Evolutionary conservation across 2,113 vertebrate genomes (phyloP), one percentile per base, ranked within the genome.

Genomic region (Sinocyclocheilus anshuiensis): DNA sequence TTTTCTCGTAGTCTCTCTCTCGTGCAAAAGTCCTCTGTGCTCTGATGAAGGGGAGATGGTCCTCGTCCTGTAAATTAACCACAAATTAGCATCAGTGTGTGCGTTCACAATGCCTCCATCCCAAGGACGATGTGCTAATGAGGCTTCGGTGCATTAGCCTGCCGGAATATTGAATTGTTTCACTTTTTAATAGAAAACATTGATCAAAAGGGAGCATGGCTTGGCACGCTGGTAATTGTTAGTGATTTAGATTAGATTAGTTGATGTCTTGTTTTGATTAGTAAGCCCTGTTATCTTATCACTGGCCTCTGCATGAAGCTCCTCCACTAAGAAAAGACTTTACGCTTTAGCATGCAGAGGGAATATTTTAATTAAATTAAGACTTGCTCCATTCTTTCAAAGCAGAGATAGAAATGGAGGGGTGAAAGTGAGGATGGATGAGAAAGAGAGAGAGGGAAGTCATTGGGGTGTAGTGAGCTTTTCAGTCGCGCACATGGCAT

Each of bases 101-200:
- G 84, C 15, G 77, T 61, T 59, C 22, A 12, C 42, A 26, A n/a
- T 86, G 90, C 67, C n/a, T 82, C 42, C 74, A 89, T 94, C 92
- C 93, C 94, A 94, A 95, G 93, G 94, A 94, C 94, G 90, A 91
- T 90, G 91, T 86, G 90, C 92, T 93, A 94, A 94, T 93, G 94
- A 94, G 92, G 86, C 84, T 76, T 81, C 76, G 36, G 76, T 91
- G 92, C 92, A 91, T 93, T 92, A 91, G 87, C 36, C 77, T 48
- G 45, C 85, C 76, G 71, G 86, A 86, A 91, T 94, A 95, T 94
- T 93, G 94, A 94, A 95, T 95, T 93, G 94, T 94, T 95, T 94
- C 92, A 92, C 94, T 94, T 95, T 95, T 95, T 97, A 97, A 97
- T 97, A 94, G 94, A 96, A 97, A 97, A 95, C 96, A 97, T 96